These are phyloP conservation scores for Drosophila ezoana DNA, from an alignment of 2,888 invertebrate genomes.

Conservation along the genomic window DNA sequence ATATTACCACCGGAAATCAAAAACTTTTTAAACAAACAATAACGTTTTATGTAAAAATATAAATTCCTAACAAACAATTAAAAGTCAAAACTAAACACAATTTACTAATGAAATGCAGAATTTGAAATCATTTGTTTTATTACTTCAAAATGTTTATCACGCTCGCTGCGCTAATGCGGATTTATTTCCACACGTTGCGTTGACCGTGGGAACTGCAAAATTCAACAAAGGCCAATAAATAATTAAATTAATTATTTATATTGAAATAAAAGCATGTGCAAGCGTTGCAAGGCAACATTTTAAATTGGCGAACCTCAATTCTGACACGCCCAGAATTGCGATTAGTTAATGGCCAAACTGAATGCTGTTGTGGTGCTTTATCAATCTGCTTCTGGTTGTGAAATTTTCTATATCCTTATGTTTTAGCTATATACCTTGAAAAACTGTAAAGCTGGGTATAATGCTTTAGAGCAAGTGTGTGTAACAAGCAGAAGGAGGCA, in stretches of 20 bases:
- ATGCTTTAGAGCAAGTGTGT: too few relatives aligned
- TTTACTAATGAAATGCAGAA: constrained; percentile 5
- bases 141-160: not conserved
- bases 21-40: not conserved
- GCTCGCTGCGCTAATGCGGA: not conserved
- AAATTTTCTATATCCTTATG: too few relatives aligned
- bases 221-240: constrained; percentile 5
- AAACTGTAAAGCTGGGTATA: too few relatives aligned
- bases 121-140: constrained; percentile 1
- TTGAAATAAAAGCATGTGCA: not conserved
- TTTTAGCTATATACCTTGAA: too few relatives aligned
- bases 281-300: too few relatives aligned
- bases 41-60: not conserved
- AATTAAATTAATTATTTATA: constrained; percentile 2
- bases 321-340: too few relatives aligned
- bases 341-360: too few relatives aligned
- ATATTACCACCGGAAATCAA: not conserved
- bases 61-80: constrained; percentile 3
- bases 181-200: not conserved
- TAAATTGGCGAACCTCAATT: too few relatives aligned
- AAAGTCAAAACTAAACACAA: constrained; percentile 1
- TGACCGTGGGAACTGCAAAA: not conserved
- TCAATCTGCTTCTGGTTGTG: too few relatives aligned
- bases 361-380: too few relatives aligned
- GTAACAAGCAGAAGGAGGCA: too few relatives aligned